Conservation (phyloP, 2,113 vertebrate species). For the Eptesicus fuscus region DNA sequence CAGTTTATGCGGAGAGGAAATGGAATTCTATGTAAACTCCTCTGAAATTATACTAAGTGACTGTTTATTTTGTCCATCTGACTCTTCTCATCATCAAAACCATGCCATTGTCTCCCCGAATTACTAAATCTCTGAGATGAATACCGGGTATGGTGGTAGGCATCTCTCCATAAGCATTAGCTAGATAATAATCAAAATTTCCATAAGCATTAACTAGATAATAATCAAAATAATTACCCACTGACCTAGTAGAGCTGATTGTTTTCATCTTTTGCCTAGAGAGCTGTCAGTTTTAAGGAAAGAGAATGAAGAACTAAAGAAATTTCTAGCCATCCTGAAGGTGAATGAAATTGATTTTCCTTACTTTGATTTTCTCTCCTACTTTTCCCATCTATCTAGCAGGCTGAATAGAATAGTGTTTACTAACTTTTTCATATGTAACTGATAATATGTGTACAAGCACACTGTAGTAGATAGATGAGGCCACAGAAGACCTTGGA, state of each 20-base stretch:
- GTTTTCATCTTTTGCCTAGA: conserved; percentile 71
- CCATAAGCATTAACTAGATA: conserved; percentile 4
- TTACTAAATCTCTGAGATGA: conserved; percentile 9
- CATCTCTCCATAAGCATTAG: conserved; percentile 25
- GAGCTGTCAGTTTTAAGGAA: conserved; percentile 82
- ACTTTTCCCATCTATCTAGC: neutral
- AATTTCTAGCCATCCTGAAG: conserved; percentile 86
- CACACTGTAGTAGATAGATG: neutral
- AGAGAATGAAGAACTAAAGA: conserved; percentile 88
- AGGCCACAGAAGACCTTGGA: neutral
- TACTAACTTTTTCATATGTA: conserved; percentile 22
- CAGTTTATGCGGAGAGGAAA: neutral
- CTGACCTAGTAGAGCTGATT: conserved; percentile 39
- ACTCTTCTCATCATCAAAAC: neutral
- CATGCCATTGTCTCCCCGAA: neutral
- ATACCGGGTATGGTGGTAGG: neutral
- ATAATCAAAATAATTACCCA: neutral
- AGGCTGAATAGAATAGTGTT: neutral
- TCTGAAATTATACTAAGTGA: neutral
- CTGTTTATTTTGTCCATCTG: conserved; percentile 33
- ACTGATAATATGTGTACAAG: neutral
- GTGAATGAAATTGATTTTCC: conserved; percentile 71
- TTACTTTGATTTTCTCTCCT: conserved; percentile 28
- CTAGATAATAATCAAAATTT: neutral
- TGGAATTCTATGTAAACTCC: neutral